Base-by-base conservation (phyloP, 2,888 invertebrate genomes). In the Microchrysa polita region DNA sequence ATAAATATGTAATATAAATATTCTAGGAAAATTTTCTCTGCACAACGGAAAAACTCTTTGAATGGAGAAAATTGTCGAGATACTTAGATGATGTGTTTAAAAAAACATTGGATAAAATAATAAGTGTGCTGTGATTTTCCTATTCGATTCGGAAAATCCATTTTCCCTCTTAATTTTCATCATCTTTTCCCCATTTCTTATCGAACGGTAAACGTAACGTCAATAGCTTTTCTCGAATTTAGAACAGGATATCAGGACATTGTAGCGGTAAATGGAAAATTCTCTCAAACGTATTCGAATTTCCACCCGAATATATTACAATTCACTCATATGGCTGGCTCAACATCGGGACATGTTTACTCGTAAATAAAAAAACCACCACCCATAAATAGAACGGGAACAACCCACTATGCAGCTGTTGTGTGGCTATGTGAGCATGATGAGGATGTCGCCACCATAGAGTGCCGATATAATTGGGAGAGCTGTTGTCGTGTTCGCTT, bases 191-290 rank as follows among this genome's bases (percentile, higher is more conserved):
- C 59, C 60, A 60, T 72, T 72, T 72, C 61, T 72, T 72, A 72
- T 72, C 52, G 59, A 72, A 72, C 40, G 23, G 20, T 23, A 57
- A n/a, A 60, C 76, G 79, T 78, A 78, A 80, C 80, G 82, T 81
- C 81, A 83, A 83, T 82, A 82, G 82, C 81, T 82, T 82, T 82
- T 80, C 82, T 81, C 81, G 81, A 80, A 81, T 82, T 82, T 81
- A 79, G 79, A 82, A 81, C 82, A 83, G 82, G 82, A 81, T 79
- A 78, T 76, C 82, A 82, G 80, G 79, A 82, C 48, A 44, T 18
- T 7, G 5, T 76, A 12, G 42, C 18, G 34, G 42, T 14, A 52
- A 34, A 34, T 7, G 4, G 27, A 34, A 34, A 34, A 34, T 7
- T 7, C 27, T 34, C 27, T 5, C 27, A 34, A 34, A 34, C 27